phyloP scores from a whole-genome alignment of 2,888 invertebrate genomes.

The Aporophyla nigra region DNA sequence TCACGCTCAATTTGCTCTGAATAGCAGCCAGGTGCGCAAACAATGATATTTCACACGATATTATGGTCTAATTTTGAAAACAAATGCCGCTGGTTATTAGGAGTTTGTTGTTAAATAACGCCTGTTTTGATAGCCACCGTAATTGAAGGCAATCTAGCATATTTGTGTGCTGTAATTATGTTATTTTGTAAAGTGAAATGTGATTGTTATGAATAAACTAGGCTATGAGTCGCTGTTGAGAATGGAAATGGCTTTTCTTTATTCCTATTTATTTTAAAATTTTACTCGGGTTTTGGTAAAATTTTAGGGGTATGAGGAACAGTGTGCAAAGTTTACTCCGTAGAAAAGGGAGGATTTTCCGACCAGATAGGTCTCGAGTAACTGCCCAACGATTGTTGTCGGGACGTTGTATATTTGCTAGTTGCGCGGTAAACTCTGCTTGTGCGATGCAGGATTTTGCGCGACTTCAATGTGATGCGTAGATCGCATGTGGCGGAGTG shows the following conservation, averaged over 20 bases:
- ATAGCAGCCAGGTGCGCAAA: constrained; percentile 60
- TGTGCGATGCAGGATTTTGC: no score
- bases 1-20: constrained; percentile 54
- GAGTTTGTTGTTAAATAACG: constrained; percentile 50
- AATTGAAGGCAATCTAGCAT: constrained; percentile 56
- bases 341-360: no score
- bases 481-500: no score
- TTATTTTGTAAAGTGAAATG: constrained; percentile 21
- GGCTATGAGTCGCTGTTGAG: not conserved
- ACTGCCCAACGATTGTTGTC: no score
- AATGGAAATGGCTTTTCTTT: not conserved
- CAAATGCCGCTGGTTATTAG: constrained; percentile 49
- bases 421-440: no score
- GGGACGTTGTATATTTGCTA: no score
- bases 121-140: constrained; percentile 57
- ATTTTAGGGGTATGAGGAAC: no score
- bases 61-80: constrained; percentile 58
- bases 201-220: not conserved
- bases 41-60: constrained; percentile 64
- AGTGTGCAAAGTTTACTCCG: no score
- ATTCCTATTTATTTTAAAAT: not conserved
- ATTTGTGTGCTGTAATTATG: constrained; percentile 35
- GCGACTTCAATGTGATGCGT: no score
- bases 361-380: no score
- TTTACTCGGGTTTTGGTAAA: no score